Percentiles rank a stretch among this genome's conserved stretches.
Conservation (phyloP, 1,140 invertebrate genomes). For the Drosophila tani region DNA sequence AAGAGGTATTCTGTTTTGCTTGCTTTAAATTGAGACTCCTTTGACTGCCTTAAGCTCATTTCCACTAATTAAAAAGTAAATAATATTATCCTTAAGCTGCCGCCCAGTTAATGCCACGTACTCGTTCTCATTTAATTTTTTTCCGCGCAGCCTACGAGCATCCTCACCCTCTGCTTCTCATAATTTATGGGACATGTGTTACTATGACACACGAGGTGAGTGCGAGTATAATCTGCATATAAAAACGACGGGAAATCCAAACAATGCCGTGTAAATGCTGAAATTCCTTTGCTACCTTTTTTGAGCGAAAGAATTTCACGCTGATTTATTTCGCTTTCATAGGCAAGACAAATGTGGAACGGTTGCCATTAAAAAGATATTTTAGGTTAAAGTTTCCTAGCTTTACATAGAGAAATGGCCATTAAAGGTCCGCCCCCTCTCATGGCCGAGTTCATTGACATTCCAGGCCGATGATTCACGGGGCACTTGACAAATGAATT, state of each 20-base stretch:
- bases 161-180: slow-evolving; percentile 19
- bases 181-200: slow-evolving; percentile 81
- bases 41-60: slow-evolving; percentile 44
- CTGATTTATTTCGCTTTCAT: slow-evolving; percentile 72
- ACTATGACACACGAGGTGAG: slow-evolving; percentile 45
- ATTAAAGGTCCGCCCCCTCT: slow-evolving; percentile 1
- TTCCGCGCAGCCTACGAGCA: slow-evolving; percentile 10
- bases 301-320: slow-evolving; percentile 63
- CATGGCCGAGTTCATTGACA: slow-evolving; percentile 38
- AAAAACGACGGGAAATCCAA: slow-evolving; percentile 42
- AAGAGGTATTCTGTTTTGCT: slow-evolving; percentile 1
- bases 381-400: neutral
- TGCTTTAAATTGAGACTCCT: neutral
- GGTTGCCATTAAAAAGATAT: slow-evolving; percentile 21
- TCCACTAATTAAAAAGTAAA: slow-evolving; percentile 62
- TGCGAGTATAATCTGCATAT: slow-evolving; percentile 35
- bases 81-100: slow-evolving; percentile 5
- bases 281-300: slow-evolving; percentile 62
- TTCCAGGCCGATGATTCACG: slow-evolving; percentile 64
- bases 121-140: slow-evolving; percentile 53
- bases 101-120: too few relatives aligned
- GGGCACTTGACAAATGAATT: slow-evolving; percentile 80
- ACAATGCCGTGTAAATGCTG: slow-evolving; percentile 60
- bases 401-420: neutral
- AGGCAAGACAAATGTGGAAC: slow-evolving; percentile 18